Evolutionary conservation across 2,113 vertebrate species (phyloP), one percentile per base, ranked within the genome.

Genomic region (Ibidorhyncha struthersii): DNA sequence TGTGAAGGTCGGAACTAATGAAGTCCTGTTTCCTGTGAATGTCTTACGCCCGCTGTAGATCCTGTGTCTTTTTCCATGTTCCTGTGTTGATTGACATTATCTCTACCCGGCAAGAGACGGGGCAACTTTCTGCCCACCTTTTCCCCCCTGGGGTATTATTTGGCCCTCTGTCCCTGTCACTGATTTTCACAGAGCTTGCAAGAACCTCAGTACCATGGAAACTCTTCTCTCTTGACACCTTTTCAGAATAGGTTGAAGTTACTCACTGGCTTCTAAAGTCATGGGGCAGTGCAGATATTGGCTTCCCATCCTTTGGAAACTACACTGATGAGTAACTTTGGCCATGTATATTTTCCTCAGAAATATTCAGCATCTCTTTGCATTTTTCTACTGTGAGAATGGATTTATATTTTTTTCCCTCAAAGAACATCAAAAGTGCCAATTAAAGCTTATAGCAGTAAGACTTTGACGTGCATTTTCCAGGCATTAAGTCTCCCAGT

Each of bases 1-100:
- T 78, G 34, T 30, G 21, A 78, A 49, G 10, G 19, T 45, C 0
- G 0, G 58, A 63, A 65, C 49, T 69, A 22, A 56, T 0, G 1
- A 82, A 43, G 43, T 43, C 19, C 11, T 55, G 23, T 50, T 59
- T n/a, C 70, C 11, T 55, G 0, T 38, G 8, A n/a, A 30, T 23
- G 20, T 29, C 38, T 53, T 71, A 16, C 2, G 52, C 4, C 11
- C 56, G 9, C 12, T 43, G 18, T 20, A 53, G 29, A 25, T 58
- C 0, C 4, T 49, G 8, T 11, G 11, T 73, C 30, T 77, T 80
- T 41, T 26, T 55, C n/a, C 8, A 1, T 34, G 9, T 66, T 89
- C 22, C 36, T 29, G 6, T 71, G 61, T 26, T 93, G 80, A 47
- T 14, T 47, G 72, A 67, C 38, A 8, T 55, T 40, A 15, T 67